Percentiles rank a stretch among this genome's conserved stretches.
Conservation (phyloP, 64 coral and sea anemone genomes). For the Stylophora pistillata region DNA sequence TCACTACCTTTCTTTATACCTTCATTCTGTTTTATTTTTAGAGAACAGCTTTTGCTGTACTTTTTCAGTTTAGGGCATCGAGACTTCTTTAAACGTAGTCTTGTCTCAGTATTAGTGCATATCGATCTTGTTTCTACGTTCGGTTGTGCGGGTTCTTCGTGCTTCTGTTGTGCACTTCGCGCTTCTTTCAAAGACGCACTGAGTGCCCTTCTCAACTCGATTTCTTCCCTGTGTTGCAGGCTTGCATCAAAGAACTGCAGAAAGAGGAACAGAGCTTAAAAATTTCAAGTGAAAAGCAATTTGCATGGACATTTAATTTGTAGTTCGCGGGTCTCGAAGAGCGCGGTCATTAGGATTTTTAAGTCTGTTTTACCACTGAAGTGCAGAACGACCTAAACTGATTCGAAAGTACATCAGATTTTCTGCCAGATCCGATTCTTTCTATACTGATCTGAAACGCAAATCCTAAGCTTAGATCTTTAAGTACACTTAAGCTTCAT, state of each 20-base stretch:
- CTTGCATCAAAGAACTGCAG: constrained; percentile 75
- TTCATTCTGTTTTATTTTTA: constrained; percentile 1
- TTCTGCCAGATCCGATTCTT: no score
- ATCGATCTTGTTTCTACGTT: not conserved
- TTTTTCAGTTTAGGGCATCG: not conserved
- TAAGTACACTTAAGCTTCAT: no score
- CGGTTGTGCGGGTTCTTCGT: not conserved
- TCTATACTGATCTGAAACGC: no score
- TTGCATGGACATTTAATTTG: not conserved
- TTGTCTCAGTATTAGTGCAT: not conserved
- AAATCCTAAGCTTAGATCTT: no score
- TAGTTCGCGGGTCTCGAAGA: no score
- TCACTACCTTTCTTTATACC: not conserved
- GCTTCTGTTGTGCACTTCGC: not conserved
- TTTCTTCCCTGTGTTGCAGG: constrained; percentile 92
- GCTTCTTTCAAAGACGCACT: constrained; percentile 73
- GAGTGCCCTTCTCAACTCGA: constrained; percentile 82
- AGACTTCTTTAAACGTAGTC: not conserved
- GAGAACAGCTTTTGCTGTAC: not conserved
- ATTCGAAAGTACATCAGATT: no score
- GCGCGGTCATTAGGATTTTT: no score
- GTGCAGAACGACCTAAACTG: no score
- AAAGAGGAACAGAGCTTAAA: not conserved
- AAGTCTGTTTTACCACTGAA: no score
- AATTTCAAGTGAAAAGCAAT: not conserved